Evolutionary conservation across 2,888 invertebrate genomes (phyloP), one percentile per base, ranked within the genome.

Genomic region (Crepidodera aurea): DNA sequence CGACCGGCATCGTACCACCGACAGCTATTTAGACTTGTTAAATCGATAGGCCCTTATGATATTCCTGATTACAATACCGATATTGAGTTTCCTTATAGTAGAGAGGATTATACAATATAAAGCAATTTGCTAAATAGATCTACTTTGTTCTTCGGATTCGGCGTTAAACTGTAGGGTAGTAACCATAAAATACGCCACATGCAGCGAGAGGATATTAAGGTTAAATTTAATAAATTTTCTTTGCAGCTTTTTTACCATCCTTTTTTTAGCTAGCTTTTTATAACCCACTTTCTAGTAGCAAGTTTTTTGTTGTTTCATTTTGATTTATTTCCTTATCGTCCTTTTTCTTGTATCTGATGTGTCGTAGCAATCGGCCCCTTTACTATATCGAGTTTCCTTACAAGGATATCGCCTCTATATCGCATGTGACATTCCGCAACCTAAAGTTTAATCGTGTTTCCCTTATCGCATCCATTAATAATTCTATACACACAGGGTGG

Each of bases 1-100:
- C 64, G 55, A 40, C 59, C 64, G 54, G 55, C 60, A 42, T 53
- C 65, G 60, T 51, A 46, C 54, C 37, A 59, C 62, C 55, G 16
- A 50, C 57, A 50, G 59, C 51, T 64, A 60, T 51, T 60, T 60
- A 44, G 39, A 22, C 22, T 70, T 69, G 69, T 73, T 71, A 68
- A 71, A 70, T 72, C 71, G 68, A 72, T 72, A 70, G 32, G 56
- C 51, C 66, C 64, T 68, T 64, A 68, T 66, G 64, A 64, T 66
- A 65, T 67, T 51, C 65, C 32, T 61, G 68, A 68, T 69, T 69
- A 66, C 64, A 66, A 34, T 57, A 13, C 48, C 48, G 57, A 57
- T 57, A 57, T 65, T 63, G 66, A 63, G 27, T 57, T 56, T 46
- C 56, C 34, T 55, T 44, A 19, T 42, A 42, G 16, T 40, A n/a